A percentile compares a stretch with the other conserved stretches of the same genome.
Conservation (phyloP, 2,797 vertebrate species). For the Heliangelus exortis region DNA sequence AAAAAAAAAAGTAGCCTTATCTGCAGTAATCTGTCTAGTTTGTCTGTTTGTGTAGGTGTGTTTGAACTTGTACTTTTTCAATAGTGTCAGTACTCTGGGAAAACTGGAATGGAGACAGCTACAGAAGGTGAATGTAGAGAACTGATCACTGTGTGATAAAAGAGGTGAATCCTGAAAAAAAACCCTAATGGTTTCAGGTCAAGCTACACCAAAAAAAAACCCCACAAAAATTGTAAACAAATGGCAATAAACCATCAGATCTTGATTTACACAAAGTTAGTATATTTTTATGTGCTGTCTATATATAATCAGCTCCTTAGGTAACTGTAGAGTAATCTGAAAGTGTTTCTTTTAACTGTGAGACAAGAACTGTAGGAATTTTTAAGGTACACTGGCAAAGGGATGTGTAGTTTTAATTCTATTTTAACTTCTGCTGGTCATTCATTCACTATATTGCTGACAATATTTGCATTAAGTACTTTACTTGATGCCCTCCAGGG, state of each 20-base stretch:
- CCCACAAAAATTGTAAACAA: conserved; percentile 51
- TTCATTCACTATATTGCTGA: not conserved
- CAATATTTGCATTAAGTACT: not conserved
- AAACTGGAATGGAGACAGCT: conserved; percentile 45
- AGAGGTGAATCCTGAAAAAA: conserved; percentile 13
- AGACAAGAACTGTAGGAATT: not conserved
- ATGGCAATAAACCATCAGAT: conserved; percentile 74
- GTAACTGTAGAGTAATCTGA: not conserved
- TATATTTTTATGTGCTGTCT: conserved; percentile 8
- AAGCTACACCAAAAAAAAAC: conserved; percentile 59
- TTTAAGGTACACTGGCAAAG: not conserved
- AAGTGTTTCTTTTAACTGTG: not conserved
- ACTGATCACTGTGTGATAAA: conserved; percentile 56
- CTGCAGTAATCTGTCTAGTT: conserved; percentile 43
- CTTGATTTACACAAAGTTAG: conserved; percentile 24
- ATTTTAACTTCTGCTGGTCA: not conserved
- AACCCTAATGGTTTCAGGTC: conserved; percentile 49
- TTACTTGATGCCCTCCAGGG: not conserved
- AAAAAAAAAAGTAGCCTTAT: conserved; percentile 39
- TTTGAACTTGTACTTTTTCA: conserved; percentile 38
- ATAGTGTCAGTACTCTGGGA: conserved; percentile 40
- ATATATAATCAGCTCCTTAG: not conserved
- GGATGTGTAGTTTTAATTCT: not conserved
- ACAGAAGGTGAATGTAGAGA: conserved; percentile 22
- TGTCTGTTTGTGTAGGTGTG: conserved; percentile 41